phyloP scores from a whole-genome alignment of 2,797 vertebrate genomes.

The Syngnathus acus region DNA sequence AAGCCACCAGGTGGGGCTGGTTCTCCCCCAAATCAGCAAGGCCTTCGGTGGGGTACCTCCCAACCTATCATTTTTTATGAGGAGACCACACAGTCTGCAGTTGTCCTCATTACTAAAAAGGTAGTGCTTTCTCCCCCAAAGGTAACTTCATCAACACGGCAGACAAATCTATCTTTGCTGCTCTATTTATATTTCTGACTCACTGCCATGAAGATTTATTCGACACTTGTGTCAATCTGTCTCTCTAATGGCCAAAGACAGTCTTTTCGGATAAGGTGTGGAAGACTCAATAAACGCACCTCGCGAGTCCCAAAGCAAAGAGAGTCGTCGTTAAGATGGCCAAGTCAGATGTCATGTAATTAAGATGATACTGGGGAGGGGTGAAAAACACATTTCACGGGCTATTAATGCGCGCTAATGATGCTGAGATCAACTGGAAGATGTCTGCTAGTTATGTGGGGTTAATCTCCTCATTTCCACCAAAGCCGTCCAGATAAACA shows the following conservation, averaged over 20 bases:
- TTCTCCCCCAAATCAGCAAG: constrained; percentile 48
- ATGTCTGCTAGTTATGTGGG: constrained; percentile 67
- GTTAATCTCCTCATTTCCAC: constrained; percentile 73
- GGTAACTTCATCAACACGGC: constrained; percentile 71
- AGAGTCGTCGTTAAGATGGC: constrained; percentile 55
- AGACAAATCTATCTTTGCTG: constrained; percentile 72
- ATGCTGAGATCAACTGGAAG: constrained; percentile 68
- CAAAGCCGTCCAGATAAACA: constrained; percentile 65
- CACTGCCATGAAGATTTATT: constrained; percentile 75
- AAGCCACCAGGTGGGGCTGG: constrained; percentile 72
- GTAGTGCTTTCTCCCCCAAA: constrained; percentile 59
- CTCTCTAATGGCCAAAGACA: constrained; percentile 73
- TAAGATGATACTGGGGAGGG: constrained; percentile 61
- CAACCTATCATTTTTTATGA: constrained; percentile 68
- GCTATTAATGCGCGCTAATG: constrained; percentile 78
- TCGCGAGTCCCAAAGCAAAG: constrained; percentile 53
- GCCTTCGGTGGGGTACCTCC: constrained; percentile 48
- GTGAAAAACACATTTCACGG: constrained; percentile 61
- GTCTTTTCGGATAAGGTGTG: constrained; percentile 58
- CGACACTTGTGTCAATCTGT: constrained; percentile 72
- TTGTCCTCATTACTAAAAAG: constrained; percentile 77
- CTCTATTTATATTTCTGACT: constrained; percentile 76
- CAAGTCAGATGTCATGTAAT: constrained; percentile 72
- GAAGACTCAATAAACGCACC: constrained; percentile 42
- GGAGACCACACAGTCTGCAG: constrained; percentile 64